Conservation (phyloP, 2,888 invertebrate species). For the Buathra laborator region DNA sequence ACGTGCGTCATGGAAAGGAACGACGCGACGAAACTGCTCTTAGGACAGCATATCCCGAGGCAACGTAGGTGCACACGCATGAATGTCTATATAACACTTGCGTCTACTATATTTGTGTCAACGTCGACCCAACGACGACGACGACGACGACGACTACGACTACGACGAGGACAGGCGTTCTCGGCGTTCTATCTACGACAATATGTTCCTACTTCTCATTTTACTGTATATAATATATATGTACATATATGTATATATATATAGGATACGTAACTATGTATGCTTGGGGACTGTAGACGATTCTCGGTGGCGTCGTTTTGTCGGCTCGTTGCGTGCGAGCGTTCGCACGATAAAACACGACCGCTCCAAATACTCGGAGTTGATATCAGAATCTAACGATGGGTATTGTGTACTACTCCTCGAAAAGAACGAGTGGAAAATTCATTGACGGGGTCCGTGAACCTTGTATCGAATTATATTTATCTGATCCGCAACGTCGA, state of each 20-base stretch:
- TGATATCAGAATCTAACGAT: conserved; percentile 2
- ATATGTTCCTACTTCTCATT: neutral
- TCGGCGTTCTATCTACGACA: neutral
- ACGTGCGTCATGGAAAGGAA: conserved; percentile 78
- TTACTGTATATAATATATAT: neutral
- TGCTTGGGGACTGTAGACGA: neutral
- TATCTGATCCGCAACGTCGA: neutral
- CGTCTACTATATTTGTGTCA: conserved; percentile 26
- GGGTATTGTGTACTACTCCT: no score
- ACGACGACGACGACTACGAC: conserved; percentile 14
- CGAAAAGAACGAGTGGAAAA: conserved; percentile 10
- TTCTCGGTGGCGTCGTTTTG: conserved; percentile 13
- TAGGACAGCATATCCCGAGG: conserved; percentile 12
- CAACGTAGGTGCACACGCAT: conserved; percentile 33
- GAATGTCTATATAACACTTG: conserved; percentile 24
- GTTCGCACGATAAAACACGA: neutral
- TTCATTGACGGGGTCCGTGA: neutral
- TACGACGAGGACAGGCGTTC: conserved; percentile 5
- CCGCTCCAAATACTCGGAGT: conserved; percentile 7
- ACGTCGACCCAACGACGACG: conserved; percentile 5
- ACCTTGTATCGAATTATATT: neutral
- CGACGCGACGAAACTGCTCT: conserved; percentile 61
- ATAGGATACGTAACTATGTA: neutral
- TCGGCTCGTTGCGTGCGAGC: neutral
- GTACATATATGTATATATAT: neutral